phyloP scores from a whole-genome alignment of 2,797 vertebrate genomes.

The Labeo calbasu region DNA sequence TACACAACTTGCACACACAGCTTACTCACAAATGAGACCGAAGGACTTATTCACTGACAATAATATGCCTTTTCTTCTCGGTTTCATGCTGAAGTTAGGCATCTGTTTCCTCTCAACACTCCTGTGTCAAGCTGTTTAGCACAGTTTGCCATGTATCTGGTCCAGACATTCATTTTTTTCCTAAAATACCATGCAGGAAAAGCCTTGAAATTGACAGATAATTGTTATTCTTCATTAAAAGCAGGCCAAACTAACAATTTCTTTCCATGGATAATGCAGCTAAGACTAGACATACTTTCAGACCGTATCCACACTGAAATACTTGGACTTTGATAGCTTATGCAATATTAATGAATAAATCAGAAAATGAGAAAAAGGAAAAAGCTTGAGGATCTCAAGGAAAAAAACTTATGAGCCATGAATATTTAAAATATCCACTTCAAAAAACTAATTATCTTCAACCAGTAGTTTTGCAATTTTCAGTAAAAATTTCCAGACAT shows the following conservation, averaged over 20 bases:
- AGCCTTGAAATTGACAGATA: conserved; percentile 52
- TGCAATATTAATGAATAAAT: background rate
- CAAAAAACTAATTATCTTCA: background rate
- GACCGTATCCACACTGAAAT: conserved; percentile 40
- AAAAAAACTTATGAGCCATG: background rate
- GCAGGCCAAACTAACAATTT: conserved; percentile 19
- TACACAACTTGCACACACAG: background rate
- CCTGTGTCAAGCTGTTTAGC: conserved; percentile 44
- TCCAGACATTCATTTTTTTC: conserved; percentile 39
- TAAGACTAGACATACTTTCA: conserved; percentile 40
- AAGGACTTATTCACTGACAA: conserved; percentile 38
- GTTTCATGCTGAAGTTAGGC: conserved; percentile 44
- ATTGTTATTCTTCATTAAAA: conserved; percentile 51
- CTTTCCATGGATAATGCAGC: conserved; percentile 25
- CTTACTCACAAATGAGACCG: conserved; percentile 16
- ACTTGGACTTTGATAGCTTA: background rate
- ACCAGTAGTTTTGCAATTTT: background rate
- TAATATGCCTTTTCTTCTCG: conserved; percentile 55
- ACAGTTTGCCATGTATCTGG: conserved; percentile 34
- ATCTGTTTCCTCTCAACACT: conserved; percentile 51
- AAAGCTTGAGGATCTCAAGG: background rate
- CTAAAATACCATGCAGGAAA: conserved; percentile 52
- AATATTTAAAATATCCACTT: background rate
- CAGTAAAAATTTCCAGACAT: background rate
- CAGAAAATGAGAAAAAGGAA: background rate